phyloP scores from a whole-genome alignment of 2,797 vertebrate genomes.

The Alca torda region DNA sequence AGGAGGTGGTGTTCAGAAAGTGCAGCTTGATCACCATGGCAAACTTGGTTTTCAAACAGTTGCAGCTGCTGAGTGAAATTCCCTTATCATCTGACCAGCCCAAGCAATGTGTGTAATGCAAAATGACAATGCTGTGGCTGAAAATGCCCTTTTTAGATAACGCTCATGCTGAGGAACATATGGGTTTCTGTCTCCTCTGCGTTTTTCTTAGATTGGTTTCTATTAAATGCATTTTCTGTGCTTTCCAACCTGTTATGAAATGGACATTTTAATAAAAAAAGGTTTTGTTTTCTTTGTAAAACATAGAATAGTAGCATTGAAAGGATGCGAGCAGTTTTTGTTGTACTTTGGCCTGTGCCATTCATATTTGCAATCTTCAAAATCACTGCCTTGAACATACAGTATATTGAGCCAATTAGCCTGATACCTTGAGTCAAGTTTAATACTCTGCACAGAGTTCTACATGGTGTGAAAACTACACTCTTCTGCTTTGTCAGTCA shows the following conservation, averaged over 20 bases:
- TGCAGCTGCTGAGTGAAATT: neutral
- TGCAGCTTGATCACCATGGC: neutral
- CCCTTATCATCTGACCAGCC: neutral
- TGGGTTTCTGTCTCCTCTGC: neutral
- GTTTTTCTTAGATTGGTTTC: slow-evolving; percentile 3
- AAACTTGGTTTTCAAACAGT: neutral
- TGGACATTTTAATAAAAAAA: neutral
- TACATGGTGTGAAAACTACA: neutral
- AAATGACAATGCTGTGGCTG: slow-evolving; percentile 8
- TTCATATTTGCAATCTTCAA: neutral
- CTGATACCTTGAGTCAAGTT: neutral
- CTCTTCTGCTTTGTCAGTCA: neutral
- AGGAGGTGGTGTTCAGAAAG: neutral
- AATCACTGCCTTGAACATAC: neutral
- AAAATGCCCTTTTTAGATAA: slow-evolving; percentile 7
- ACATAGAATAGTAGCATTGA: neutral
- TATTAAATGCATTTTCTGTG: neutral
- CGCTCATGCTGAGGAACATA: neutral
- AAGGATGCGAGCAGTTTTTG: neutral
- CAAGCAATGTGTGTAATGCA: neutral
- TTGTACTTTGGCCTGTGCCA: neutral
- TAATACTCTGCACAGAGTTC: neutral
- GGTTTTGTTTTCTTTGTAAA: neutral
- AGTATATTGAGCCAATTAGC: neutral
- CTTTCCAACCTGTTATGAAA: neutral